Evolutionary conservation across 2,113 vertebrate genomes (phyloP).

Genomic region (Saguinus midas): DNA sequence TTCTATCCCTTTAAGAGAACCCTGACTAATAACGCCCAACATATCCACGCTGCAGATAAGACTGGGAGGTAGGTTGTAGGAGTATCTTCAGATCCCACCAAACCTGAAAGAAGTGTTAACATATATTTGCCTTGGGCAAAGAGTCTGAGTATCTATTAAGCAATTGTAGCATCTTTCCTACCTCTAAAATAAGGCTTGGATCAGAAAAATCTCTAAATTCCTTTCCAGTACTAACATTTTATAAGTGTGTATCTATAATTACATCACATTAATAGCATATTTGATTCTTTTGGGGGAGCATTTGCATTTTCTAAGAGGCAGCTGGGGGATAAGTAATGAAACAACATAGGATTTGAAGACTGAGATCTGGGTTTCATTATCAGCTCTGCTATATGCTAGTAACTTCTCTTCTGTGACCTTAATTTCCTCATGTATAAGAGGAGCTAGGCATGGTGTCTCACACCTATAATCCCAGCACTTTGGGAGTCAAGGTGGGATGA

Average conservation of each 20-base stretch:
- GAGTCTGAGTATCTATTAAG: neutral
- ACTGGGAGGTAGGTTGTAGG: neutral
- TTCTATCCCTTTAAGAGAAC: too few species aligned
- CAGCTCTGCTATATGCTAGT: neutral
- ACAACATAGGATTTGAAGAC: neutral
- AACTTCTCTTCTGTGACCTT: conserved; percentile 3
- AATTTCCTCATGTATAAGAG: neutral
- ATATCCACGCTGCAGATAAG: neutral
- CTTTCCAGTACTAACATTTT: neutral
- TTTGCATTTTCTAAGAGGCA: conserved; percentile 23
- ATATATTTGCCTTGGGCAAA: neutral
- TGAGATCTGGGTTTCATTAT: neutral
- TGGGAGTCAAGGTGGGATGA: too few species aligned
- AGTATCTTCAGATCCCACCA: neutral
- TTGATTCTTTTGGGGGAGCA: neutral
- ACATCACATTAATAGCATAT: neutral
- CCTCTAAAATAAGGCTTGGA: conserved; percentile 15
- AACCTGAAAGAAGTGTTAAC: neutral
- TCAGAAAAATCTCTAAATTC: neutral
- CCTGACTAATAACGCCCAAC: neutral
- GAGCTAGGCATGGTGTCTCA: too few species aligned
- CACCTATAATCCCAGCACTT: too few species aligned
- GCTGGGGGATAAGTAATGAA: neutral
- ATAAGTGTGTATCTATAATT: neutral
- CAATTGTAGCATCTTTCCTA: neutral